Base-by-base conservation (phyloP, 2,888 invertebrate genomes). In the Aleiodes leptofemur region DNA sequence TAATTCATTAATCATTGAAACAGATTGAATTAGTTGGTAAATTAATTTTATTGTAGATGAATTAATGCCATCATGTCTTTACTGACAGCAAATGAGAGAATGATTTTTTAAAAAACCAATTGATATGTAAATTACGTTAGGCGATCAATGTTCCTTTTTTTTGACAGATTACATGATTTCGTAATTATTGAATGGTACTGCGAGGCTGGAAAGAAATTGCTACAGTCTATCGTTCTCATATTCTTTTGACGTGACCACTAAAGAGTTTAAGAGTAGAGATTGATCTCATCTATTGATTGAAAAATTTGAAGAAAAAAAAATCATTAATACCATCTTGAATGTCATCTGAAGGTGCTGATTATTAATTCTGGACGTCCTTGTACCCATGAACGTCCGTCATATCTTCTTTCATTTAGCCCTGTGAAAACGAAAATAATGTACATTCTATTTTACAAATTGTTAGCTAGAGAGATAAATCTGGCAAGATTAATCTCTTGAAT, bases 341-440 rank as follows among this genome's bases (percentile, higher is more conserved):
- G 38, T 34, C 5, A n/a, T 34, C 1, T 43, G 64, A 64, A 64
- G 64, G 64, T 64, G 64, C 48, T 64, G 48, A 64, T 64, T 38
- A 48, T 48, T 48, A 64, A 64, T 31, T 64, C 59, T 71, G 48
- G 61, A 72, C 64, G 72, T 51, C 72, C 72, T 72, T 72, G 72
- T 53, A 61, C 61, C 14, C 29, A 14, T 34, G 31, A 34, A 4
- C 59, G 5, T 7, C 8, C 7, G 59, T 59, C 59, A 31, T 13
- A n/a, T 31, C 13, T 50, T 51, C 34, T 50, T 34, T 59, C 14
- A 59, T 59, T 71, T 31, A 29, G 31, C 59, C 71, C 59, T 71
- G 56, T 23, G 29, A 34, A 53, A 14, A 48, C n/a, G 23, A 13
- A 55, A 57, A 16, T 23, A 43, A 34, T 31, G 6, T 16, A n/a